Conservation (phyloP, 2,888 invertebrate genomes). For the Leptopilina drosophilae region DNA sequence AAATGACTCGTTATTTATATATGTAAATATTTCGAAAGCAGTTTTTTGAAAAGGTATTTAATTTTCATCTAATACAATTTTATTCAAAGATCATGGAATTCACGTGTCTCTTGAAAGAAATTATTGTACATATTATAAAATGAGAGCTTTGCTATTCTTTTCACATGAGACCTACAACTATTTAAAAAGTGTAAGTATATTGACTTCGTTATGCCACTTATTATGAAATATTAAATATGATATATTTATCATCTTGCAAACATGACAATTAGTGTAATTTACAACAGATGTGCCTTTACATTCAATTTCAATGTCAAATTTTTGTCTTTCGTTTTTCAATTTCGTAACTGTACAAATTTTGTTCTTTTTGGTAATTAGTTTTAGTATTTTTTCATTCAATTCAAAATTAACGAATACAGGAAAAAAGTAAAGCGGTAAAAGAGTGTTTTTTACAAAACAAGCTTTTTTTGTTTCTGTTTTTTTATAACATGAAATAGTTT, state of each 20-base stretch:
- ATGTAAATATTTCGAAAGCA: neutral
- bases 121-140: neutral
- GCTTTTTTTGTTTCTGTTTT: too few relatives aligned
- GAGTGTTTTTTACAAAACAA: too few relatives aligned
- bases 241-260: slow-evolving; percentile 3
- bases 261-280: neutral
- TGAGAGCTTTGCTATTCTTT: neutral
- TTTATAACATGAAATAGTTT: too few relatives aligned
- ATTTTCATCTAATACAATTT: neutral
- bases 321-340: neutral
- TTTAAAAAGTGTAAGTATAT: neutral
- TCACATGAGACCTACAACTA: neutral
- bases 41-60: neutral
- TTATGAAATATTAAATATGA: neutral
- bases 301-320: neutral
- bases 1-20: neutral
- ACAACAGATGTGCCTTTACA: neutral
- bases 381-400: too few relatives aligned
- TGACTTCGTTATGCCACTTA: slow-evolving; percentile 6
- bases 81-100: neutral
- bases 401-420: too few relatives aligned
- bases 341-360: neutral
- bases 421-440: too few relatives aligned
- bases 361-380: too few relatives aligned
- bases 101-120: neutral